Percentiles rank a stretch among this genome's conserved stretches.
These are phyloP conservation scores for Chalcosyrphus nemorum DNA, from an alignment of 2,888 invertebrate species.

Conservation along the genomic window DNA sequence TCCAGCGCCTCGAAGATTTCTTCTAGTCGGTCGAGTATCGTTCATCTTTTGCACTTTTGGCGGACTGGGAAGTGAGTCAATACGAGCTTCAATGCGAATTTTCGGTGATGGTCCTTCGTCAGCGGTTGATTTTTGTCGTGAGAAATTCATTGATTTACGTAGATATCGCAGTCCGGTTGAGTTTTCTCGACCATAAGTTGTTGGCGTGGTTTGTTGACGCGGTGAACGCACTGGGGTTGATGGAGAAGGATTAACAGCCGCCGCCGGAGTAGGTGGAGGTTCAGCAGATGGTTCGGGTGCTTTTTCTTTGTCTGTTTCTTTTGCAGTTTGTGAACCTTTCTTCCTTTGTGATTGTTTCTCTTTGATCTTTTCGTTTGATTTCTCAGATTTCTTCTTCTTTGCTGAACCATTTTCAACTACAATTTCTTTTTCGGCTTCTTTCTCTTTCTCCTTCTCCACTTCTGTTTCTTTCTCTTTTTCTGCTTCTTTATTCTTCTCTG, in stretches of 20 bases:
- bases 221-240: neutral
- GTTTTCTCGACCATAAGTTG: slow-evolving; percentile 77
- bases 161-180: slow-evolving; percentile 75
- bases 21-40: slow-evolving; percentile 15
- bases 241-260: neutral
- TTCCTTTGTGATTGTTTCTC: slow-evolving; percentile 13
- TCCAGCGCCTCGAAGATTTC: slow-evolving; percentile 31
- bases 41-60: slow-evolving; percentile 36
- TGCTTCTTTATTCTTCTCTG: neutral
- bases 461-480: slow-evolving; percentile 4
- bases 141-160: slow-evolving; percentile 76
- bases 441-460: neutral
- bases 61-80: slow-evolving; percentile 74
- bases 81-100: slow-evolving; percentile 76
- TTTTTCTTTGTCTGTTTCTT: neutral
- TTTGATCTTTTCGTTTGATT: neutral
- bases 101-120: slow-evolving; percentile 73
- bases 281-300: slow-evolving; percentile 24
- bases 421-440: neutral
- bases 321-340: neutral
- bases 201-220: slow-evolving; percentile 71
- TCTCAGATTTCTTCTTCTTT: slow-evolving; percentile 1
- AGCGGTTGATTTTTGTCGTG: slow-evolving; percentile 59
- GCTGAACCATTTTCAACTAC: neutral
- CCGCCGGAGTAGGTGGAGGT: slow-evolving; percentile 1